Conservation (phyloP, 2,888 invertebrate genomes). For the Caenorhabditis virilis region DNA sequence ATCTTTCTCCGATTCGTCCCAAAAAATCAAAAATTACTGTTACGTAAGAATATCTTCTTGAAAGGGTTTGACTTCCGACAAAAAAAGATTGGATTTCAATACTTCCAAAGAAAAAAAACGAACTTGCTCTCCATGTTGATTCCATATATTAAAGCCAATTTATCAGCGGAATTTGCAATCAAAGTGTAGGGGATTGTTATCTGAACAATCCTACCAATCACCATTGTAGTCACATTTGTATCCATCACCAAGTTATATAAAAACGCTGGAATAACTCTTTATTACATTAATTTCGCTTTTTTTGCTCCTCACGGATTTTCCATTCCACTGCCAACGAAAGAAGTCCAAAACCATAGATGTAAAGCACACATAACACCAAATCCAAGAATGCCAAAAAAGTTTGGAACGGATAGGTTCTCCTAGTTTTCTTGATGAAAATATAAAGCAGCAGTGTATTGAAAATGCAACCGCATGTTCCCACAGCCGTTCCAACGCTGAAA, state of each 20-base stretch:
- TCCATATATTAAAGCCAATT: conserved; percentile 30
- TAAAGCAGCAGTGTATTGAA: conserved; percentile 49
- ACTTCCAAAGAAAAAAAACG: background rate
- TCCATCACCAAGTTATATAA: conserved; percentile 42
- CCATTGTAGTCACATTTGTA: conserved; percentile 33
- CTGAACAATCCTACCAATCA: conserved; percentile 47
- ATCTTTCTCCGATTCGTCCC: too few species aligned
- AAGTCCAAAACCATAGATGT: conserved; percentile 45
- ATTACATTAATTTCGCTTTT: background rate
- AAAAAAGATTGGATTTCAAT: background rate
- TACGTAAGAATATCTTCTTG: too few species aligned
- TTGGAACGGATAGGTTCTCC: conserved; percentile 38
- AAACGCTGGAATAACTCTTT: conserved; percentile 20
- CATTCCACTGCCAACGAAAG: conserved; percentile 31
- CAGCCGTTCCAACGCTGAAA: conserved; percentile 46
- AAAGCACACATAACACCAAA: conserved; percentile 51
- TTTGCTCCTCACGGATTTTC: conserved; percentile 16
- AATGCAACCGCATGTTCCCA: conserved; percentile 47
- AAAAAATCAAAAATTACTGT: too few species aligned
- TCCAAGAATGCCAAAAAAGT: conserved; percentile 52
- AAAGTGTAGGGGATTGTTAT: conserved; percentile 56
- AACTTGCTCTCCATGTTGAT: conserved; percentile 25
- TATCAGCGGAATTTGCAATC: conserved; percentile 55
- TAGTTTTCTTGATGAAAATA: conserved; percentile 39
- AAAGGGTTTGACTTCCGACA: background rate